Conservation (phyloP, 2,888 invertebrate species). For the Sphaeridia pumilis region DNA sequence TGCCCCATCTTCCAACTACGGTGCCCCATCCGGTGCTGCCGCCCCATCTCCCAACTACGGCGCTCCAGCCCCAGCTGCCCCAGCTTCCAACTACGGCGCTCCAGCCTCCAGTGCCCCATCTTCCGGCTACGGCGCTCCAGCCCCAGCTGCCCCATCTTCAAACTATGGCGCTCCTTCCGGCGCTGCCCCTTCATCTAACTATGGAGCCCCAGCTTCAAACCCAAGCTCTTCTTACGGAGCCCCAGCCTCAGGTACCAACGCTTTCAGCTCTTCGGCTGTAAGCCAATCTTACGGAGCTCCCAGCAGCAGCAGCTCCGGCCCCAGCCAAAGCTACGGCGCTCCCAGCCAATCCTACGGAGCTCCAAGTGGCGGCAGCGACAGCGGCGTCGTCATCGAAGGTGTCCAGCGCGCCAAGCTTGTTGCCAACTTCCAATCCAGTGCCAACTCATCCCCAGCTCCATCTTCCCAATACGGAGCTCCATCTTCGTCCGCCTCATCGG, state of each 20-base stretch:
- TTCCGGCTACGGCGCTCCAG: slow-evolving; percentile 75
- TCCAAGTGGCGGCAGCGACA: background rate
- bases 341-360: slow-evolving; percentile 22
- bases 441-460: background rate
- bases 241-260: background rate
- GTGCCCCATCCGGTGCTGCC: slow-evolving; percentile 6
- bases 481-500: slow-evolving; percentile 10
- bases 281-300: slow-evolving; percentile 2
- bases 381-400: slow-evolving; percentile 20
- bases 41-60: slow-evolving; percentile 14
- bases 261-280: background rate
- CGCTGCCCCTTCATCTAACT: slow-evolving; percentile 4
- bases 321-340: slow-evolving; percentile 36
- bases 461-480: slow-evolving; percentile 15
- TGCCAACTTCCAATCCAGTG: slow-evolving; percentile 18
- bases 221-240: background rate
- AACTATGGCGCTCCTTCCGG: slow-evolving; percentile 39
- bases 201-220: slow-evolving; percentile 14
- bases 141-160: slow-evolving; percentile 45
- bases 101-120: slow-evolving; percentile 40
- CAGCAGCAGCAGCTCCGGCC: slow-evolving; percentile 2
- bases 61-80: slow-evolving; percentile 8
- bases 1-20: slow-evolving; percentile 9
- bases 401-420: slow-evolving; percentile 21
- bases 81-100: slow-evolving; percentile 10